These are phyloP conservation scores for Thryonomys swinderianus DNA, from an alignment of 2,113 vertebrate genomes.

Conservation along the genomic window DNA sequence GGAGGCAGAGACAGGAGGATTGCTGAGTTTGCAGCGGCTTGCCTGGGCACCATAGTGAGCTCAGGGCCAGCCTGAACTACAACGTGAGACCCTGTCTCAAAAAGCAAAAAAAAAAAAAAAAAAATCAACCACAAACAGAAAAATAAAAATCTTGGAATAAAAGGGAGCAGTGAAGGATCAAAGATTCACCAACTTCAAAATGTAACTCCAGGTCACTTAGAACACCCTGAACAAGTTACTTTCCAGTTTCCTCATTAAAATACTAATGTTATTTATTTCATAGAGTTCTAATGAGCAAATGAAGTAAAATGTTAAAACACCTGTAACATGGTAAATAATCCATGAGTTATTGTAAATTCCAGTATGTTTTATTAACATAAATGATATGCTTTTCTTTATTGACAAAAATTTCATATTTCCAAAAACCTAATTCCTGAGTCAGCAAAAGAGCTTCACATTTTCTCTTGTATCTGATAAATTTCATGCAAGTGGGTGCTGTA, in stretches of 20 bases:
- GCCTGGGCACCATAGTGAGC: too few species aligned
- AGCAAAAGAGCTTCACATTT: background rate
- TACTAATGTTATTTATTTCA: too few species aligned
- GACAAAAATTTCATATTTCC: background rate
- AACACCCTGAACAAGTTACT: background rate
- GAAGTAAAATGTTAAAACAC: background rate
- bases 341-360: background rate
- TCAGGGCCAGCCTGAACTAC: too few species aligned
- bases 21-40: too few species aligned
- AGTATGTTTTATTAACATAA: conserved; percentile 21
- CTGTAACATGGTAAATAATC: background rate
- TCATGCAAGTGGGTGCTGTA: background rate
- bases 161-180: background rate
- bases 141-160: background rate
- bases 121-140: background rate
- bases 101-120: too few species aligned
- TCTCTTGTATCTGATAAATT: background rate
- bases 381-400: background rate
- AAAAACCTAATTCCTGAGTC: conserved; percentile 46
- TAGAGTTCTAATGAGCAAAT: too few species aligned
- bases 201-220: background rate
- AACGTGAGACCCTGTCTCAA: too few species aligned
- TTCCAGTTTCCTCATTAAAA: background rate
- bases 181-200: background rate
- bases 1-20: too few species aligned